Conservation (phyloP, 1,140 invertebrate species). For the Gryon sp. region DNA sequence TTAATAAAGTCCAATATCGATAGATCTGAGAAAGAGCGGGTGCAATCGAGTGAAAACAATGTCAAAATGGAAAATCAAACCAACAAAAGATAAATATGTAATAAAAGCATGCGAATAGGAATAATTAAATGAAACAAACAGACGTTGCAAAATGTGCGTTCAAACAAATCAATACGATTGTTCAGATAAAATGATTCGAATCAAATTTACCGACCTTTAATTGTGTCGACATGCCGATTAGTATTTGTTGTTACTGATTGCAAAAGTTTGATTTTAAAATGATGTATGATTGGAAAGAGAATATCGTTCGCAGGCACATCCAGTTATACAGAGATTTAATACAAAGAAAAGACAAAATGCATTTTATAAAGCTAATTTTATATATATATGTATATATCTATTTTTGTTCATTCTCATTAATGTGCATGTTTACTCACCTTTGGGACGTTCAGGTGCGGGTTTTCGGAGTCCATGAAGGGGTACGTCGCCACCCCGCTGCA, state of each 20-base stretch:
- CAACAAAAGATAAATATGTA: slow-evolving; percentile 6
- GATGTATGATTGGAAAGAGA: slow-evolving; percentile 16
- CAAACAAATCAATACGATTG: background rate
- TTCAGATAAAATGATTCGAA: background rate
- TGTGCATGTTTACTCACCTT: slow-evolving; percentile 82
- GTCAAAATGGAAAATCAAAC: background rate
- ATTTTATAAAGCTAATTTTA: slow-evolving; percentile 41
- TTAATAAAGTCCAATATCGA: slow-evolving; percentile 73
- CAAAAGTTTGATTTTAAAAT: slow-evolving; percentile 31
- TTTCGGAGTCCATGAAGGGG: slow-evolving; percentile 93
- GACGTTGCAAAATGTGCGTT: slow-evolving; percentile 11
- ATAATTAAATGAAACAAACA: background rate
- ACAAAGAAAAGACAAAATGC: slow-evolving; percentile 30
- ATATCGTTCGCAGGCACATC: slow-evolving; percentile 24
- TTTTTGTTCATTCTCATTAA: slow-evolving; percentile 46
- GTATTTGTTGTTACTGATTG: slow-evolving; percentile 32
- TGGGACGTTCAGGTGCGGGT: slow-evolving; percentile 90
- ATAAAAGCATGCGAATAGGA: slow-evolving; percentile 32
- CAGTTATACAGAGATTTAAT: slow-evolving; percentile 44
- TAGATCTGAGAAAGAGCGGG: slow-evolving; percentile 68
- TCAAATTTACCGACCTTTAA: slow-evolving; percentile 26
- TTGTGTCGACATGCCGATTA: slow-evolving; percentile 47
- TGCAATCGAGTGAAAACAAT: slow-evolving; percentile 57
- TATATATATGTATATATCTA: no score
- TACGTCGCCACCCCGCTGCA: slow-evolving; percentile 94